Conservation (phyloP, 2,888 invertebrate genomes). For the Xestoiulus laeticollis region DNA sequence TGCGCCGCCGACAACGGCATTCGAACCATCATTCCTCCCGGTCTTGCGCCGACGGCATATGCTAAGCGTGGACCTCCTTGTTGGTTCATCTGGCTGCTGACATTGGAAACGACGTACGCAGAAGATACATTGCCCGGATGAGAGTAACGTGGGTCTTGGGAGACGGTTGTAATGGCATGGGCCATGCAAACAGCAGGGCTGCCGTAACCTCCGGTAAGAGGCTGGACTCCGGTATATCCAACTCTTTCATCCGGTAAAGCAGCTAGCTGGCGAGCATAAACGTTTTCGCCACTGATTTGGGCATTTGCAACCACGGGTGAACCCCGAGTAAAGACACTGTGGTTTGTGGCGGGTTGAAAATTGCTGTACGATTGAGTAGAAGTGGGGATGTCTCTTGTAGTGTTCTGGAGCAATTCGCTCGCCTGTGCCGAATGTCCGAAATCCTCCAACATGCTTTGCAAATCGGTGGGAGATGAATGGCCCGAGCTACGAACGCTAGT, state of each 20-base stretch:
- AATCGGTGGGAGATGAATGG: background rate
- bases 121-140: background rate
- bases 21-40: background rate
- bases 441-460: background rate
- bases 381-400: background rate
- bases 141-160: background rate
- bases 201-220: background rate
- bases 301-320: background rate
- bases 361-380: background rate
- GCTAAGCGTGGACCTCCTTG: background rate
- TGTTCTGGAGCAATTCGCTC: background rate
- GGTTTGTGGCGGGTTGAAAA: background rate
- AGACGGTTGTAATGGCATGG: background rate
- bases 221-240: background rate
- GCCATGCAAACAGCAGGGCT: conserved; percentile 22
- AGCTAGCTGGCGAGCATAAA: background rate
- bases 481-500: background rate
- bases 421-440: background rate
- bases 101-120: background rate
- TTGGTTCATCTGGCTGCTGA: background rate
- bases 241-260: background rate
- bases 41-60: background rate
- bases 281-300: background rate
- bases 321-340: background rate
- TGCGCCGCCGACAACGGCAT: conserved; percentile 31